A percentile compares a stretch with the other conserved stretches of the same genome.
phyloP scores from a whole-genome alignment of 1,140 invertebrate genomes.

The Apis dorsata region DNA sequence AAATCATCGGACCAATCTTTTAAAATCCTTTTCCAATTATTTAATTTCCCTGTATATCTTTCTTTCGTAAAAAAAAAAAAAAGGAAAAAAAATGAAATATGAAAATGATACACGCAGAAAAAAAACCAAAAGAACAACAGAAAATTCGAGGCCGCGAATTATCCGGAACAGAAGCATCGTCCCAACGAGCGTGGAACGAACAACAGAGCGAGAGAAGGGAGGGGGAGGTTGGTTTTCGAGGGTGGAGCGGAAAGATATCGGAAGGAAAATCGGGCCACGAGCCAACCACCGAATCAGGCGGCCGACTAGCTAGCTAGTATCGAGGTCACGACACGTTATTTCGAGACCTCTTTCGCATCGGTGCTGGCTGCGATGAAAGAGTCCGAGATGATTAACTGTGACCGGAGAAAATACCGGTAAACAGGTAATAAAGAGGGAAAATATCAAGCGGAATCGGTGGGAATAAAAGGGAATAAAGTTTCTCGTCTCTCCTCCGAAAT shows the following conservation, averaged over 20 bases:
- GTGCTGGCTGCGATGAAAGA: conserved; percentile 34
- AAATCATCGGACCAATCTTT: too few species aligned
- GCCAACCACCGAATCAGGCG: conserved; percentile 44
- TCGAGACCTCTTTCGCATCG: conserved; percentile 55
- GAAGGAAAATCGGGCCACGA: conserved; percentile 56
- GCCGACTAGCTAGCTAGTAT: conserved; percentile 25
- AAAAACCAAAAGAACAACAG: neutral
- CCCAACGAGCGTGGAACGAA: neutral
- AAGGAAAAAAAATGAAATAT: too few species aligned
- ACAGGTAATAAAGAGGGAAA: neutral
- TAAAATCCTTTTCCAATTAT: too few species aligned
- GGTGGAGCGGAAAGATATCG: conserved; percentile 37
- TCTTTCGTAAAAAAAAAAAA: too few species aligned
- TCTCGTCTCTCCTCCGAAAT: too few species aligned
- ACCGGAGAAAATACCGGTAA: neutral
- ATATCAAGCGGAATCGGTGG: neutral
- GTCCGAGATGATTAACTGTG: conserved; percentile 46
- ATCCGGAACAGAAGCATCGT: conserved; percentile 7
- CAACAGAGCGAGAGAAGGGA: neutral
- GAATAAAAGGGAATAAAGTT: too few species aligned
- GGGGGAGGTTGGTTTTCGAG: conserved; percentile 11
- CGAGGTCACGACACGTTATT: conserved; percentile 58
- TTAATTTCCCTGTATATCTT: too few species aligned
- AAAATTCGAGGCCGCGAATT: neutral
- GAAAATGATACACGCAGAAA: neutral